Base-by-base conservation (phyloP, 2,797 vertebrate species). In the Corythornis leucogaster region DNA sequence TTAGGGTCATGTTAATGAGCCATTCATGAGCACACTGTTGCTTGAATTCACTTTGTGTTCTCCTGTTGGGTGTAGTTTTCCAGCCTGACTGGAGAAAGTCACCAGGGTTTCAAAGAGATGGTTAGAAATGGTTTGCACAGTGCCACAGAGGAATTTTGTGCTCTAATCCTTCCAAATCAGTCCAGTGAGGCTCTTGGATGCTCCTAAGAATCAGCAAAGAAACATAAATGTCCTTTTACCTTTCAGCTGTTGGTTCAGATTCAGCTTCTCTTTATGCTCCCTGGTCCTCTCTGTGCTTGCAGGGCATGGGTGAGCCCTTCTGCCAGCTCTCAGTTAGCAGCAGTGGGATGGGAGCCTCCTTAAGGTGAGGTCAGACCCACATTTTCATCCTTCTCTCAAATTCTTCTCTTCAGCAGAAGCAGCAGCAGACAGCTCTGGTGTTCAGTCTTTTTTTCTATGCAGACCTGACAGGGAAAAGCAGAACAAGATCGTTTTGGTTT, bases 1-100 rank as follows among this genome's bases (percentile, higher is more conserved):
- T 35, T 22, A 15, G 55, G 66, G 6, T 8, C 2, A 0, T 20
- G 12, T 8, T 38, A 50, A 46, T 33, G 59, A 90, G 18, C 30
- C 2, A 0, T 17, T 43, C 15, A 6, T 7, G 35, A 53, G 2
- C 9, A 4, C 1, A 5, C 3, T 0, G 1, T 2, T 45, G 11
- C 40, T 42, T 50, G 57, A 10, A 13, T 24, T 63, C 45, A 7
- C 9, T 53, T 54, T 1, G 0, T 5, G 45, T 8, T 77, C 64
- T 63, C 10, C 31, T 53, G 17, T 15, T 1, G 1, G 12, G 15
- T 0, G 0, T n/a, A 17, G 9, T 4, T 69, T 35, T 45, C 73
- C 75, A n/a, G n/a, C 22, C 57, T 0, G 1, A 11, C 42, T 75
- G 63, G 57, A 38, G 26, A 6, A 73, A 45, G 31, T 67, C 68